Evolutionary conservation across 2,797 vertebrate species (phyloP), one percentile per base, ranked within the genome.

Genomic region (Ptychadena robeensis): DNA sequence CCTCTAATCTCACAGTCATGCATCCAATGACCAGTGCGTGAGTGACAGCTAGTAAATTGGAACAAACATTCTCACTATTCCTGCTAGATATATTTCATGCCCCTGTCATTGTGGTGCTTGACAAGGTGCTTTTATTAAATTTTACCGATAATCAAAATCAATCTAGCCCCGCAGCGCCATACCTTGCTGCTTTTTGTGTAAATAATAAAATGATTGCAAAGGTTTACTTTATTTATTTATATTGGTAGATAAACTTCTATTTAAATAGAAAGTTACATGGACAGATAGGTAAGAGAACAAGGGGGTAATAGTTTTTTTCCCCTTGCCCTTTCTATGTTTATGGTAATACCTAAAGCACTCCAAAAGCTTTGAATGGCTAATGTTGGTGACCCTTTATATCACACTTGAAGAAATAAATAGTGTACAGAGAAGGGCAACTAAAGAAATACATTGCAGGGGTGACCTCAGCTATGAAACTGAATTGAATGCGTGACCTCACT

Each of bases 21-120:
- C 75, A 85, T 90, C 85, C 88, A 85, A 0, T 0, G 78, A 71
- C 86, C 86, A 82, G 73, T 87, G 85, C 32, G 78, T 86, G 81
- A 88, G 1, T 91, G 92, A 91, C 92, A 93, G 88, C 32, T 86
- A 28, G 67, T 90, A 92, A 93, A 93, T 92, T 92, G 90, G 88
- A 92, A 90, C 90, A 92, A 1, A 73, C 32, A 38, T 90, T 90
- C 88, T 38, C 85, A 35, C 83, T 87, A 76, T 85, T 90, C 67
- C 79, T 85, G 85, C 79, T 85, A 90, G 86, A 90, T 92, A 86
- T 85, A 82, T 90, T 92, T 89, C 88, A 88, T 82, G 82, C 86
- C 88, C 1, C 0, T 86, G 83, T 90, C 87, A 87, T 35, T 77
- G 73, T 87, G 85, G 79, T 79, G 64, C 37, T 37, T 73, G 63